A percentile compares a stretch with the other conserved stretches of the same genome.
Conservation (phyloP, 1,140 invertebrate genomes). For the Cardiocondyla obscurior region DNA sequence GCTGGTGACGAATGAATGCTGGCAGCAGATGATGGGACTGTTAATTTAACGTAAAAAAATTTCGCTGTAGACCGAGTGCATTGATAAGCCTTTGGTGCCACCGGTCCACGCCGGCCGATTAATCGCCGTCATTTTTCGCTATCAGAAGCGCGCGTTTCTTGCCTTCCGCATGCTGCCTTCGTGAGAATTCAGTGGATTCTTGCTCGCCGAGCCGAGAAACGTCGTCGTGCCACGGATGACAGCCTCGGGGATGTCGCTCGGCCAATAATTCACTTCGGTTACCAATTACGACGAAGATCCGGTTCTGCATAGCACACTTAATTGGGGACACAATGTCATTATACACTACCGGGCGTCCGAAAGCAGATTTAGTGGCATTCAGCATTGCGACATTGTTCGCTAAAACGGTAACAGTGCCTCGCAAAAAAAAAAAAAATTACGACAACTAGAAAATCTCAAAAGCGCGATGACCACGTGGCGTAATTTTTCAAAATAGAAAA, state of each 20-base stretch:
- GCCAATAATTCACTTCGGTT: slow-evolving; percentile 62
- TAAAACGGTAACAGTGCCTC: not conserved
- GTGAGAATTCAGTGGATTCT: not conserved
- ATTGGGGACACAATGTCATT: slow-evolving; percentile 50
- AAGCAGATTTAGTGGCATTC: slow-evolving; percentile 26
- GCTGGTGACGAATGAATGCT: slow-evolving; percentile 32
- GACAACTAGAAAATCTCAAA: not conserved
- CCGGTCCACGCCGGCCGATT: not conserved
- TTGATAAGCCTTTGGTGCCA: slow-evolving; percentile 36
- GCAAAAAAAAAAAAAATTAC: not conserved
- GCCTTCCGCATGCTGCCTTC: not conserved
- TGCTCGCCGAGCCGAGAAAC: slow-evolving; percentile 12
- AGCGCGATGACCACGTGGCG: too few species aligned
- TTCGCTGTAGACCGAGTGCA: slow-evolving; percentile 40
- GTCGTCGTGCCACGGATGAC: slow-evolving; percentile 1
- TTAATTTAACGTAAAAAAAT: slow-evolving; percentile 49
- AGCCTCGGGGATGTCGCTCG: slow-evolving; percentile 16
- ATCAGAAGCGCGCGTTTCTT: slow-evolving; percentile 4
- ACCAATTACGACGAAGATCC: slow-evolving; percentile 38
- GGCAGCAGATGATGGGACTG: not conserved
- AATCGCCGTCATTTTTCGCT: slow-evolving; percentile 25
- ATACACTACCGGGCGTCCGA: slow-evolving; percentile 31
- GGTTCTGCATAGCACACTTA: slow-evolving; percentile 28
- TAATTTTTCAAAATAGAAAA: not conserved
- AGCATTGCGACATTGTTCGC: not conserved